phyloP scores from a whole-genome alignment of 37 sponge, comb jelly and placozoan species.

The Halisarca cf. caerulea region DNA sequence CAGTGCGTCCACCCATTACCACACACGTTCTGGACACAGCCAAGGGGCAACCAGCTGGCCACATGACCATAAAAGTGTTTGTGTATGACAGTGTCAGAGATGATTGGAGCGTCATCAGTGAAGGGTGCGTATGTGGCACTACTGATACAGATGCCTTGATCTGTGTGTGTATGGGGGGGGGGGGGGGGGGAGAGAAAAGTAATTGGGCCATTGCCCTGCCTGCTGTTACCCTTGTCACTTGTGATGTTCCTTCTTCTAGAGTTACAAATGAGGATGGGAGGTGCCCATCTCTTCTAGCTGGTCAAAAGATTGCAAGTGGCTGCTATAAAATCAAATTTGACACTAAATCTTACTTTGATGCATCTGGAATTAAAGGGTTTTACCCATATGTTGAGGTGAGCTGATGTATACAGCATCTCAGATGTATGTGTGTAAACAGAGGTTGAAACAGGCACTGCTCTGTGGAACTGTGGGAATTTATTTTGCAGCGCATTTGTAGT shows the following conservation, averaged over 20 bases:
- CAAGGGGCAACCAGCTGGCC: conserved; percentile 13
- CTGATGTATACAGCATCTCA: background rate
- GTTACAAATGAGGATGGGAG: conserved; percentile 47
- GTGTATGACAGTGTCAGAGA: conserved; percentile 11
- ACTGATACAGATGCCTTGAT: background rate
- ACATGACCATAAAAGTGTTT: too few relatives aligned
- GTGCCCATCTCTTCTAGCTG: conserved; percentile 15
- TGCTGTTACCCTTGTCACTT: too few relatives aligned
- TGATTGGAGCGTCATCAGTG: background rate
- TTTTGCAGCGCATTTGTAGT: too few relatives aligned
- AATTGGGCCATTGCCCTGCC: too few relatives aligned
- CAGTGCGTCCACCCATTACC: conserved; percentile 25
- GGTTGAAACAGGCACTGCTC: too few relatives aligned
- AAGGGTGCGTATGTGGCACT: background rate
- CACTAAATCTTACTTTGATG: conserved; percentile 41
- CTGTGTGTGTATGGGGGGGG: too few relatives aligned
- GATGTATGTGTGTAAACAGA: too few relatives aligned
- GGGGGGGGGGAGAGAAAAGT: too few relatives aligned
- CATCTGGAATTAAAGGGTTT: conserved; percentile 1
- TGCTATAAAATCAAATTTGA: conserved; percentile 46
- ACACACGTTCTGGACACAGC: conserved; percentile 56
- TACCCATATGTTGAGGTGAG: conserved; percentile 61
- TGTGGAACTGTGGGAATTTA: too few relatives aligned
- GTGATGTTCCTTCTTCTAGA: background rate
- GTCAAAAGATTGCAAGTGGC: conserved; percentile 15